phyloP scores from a whole-genome alignment of 2,797 vertebrate species.

The Pseudochirops corinnae region DNA sequence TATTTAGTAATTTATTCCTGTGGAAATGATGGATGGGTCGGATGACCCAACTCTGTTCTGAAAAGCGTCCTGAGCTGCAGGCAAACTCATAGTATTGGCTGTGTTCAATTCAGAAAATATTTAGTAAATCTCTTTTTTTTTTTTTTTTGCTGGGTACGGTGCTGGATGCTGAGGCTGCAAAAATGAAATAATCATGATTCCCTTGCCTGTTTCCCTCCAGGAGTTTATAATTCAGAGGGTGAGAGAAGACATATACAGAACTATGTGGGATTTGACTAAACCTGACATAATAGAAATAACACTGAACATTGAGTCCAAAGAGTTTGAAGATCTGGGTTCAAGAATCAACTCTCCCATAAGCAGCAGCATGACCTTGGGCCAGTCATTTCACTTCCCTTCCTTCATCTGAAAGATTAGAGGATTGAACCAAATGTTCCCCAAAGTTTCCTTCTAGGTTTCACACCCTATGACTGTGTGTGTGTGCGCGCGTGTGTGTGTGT shows the following conservation, averaged over 20 bases:
- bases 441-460: background rate
- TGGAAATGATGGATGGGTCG: constrained; percentile 15
- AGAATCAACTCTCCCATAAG: background rate
- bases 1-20: constrained; percentile 12
- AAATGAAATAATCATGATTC: background rate
- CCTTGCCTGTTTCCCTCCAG: background rate
- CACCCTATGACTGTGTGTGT: background rate
- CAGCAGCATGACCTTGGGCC: background rate
- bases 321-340: background rate
- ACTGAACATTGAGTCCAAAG: background rate
- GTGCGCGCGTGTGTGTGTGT: background rate
- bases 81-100: background rate
- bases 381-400: background rate
- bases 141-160: background rate
- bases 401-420: background rate
- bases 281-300: background rate
- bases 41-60: background rate
- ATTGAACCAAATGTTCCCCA: background rate
- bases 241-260: background rate
- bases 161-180: background rate
- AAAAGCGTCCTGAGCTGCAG: background rate
- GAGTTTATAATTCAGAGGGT: background rate
- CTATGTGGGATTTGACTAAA: background rate
- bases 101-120: background rate
- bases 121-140: background rate